Evolutionary conservation across 1,140 invertebrate species (phyloP).

Genomic region (Scaptodrosophila lebanonensis): DNA sequence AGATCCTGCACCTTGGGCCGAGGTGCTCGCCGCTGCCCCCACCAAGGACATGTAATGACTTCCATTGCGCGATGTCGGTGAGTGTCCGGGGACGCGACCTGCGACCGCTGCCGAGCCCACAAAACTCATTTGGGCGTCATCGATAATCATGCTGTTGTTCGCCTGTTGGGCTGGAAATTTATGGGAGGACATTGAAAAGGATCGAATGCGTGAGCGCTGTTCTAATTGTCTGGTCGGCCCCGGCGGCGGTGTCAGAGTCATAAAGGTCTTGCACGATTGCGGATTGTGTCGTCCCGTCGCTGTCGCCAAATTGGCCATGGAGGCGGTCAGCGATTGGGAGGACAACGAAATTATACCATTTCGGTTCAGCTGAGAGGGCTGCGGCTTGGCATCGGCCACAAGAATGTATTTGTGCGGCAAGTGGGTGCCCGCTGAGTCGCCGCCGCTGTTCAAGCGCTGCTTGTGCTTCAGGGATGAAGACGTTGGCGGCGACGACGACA

Average conservation of each 20-base stretch:
- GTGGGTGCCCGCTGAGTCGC: conserved; percentile 16
- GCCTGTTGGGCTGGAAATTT: conserved; percentile 61
- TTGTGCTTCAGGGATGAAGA: conserved; percentile 59
- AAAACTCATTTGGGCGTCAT: conserved; percentile 25
- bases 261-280: conserved; percentile 39
- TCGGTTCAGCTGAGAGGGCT: neutral
- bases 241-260: conserved; percentile 66
- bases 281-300: too few relatives aligned
- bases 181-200: conserved; percentile 68
- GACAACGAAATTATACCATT: too few relatives aligned
- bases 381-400: conserved; percentile 29
- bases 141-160: conserved; percentile 9
- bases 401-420: conserved; percentile 34
- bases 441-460: conserved; percentile 11
- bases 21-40: conserved; percentile 31
- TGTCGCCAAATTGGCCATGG: too few relatives aligned
- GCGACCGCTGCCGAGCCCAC: too few relatives aligned
- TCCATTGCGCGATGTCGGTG: conserved; percentile 23
- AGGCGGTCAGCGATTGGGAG: too few relatives aligned
- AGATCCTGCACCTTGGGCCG: conserved; percentile 47
- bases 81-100: conserved; percentile 1
- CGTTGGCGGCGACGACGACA: conserved; percentile 24
- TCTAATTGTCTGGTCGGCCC: conserved; percentile 56
- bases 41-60: too few relatives aligned
- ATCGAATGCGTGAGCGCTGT: conserved; percentile 53